These are phyloP conservation scores for Anguilla obscura DNA, from an alignment of 2,797 vertebrate genomes.

Conservation along the genomic window DNA sequence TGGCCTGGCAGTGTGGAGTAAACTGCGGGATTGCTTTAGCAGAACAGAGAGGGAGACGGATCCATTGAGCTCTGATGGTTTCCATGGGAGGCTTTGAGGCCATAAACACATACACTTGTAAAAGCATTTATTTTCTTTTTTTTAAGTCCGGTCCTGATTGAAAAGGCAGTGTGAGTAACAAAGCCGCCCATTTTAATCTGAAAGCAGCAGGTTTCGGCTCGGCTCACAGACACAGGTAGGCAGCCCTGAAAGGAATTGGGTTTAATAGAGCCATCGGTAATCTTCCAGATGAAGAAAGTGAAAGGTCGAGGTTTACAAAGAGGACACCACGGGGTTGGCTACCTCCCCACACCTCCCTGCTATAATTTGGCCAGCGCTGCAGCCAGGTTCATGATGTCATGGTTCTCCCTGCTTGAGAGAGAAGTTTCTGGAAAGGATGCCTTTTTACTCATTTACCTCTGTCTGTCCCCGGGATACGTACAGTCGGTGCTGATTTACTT, in stretches of 20 bases:
- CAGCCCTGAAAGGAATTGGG: not conserved
- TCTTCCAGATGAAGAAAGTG: not conserved
- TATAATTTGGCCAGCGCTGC: not conserved
- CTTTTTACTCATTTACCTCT: not conserved
- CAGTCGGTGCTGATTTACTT: not conserved
- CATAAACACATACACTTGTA: conserved; percentile 34
- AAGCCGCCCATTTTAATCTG: not conserved
- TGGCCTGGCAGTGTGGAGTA: conserved; percentile 29
- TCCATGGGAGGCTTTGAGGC: conserved; percentile 35
- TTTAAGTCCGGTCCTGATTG: conserved; percentile 22
- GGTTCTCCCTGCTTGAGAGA: conserved; percentile 15
- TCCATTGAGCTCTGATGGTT: conserved; percentile 28
- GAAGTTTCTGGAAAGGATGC: not conserved
- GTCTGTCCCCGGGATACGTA: not conserved
- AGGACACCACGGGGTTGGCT: not conserved
- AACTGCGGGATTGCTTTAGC: conserved; percentile 35
- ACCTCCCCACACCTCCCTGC: not conserved
- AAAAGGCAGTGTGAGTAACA: conserved; percentile 28
- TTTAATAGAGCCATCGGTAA: not conserved
- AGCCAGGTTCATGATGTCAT: conserved; percentile 3
- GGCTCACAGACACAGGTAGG: not conserved
- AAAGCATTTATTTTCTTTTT: not conserved
- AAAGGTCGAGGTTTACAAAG: not conserved
- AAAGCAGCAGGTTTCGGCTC: conserved; percentile 25
- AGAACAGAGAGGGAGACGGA: conserved; percentile 27